These are phyloP conservation scores for Drosophila ficusphila DNA, from an alignment of 1,140 invertebrate genomes.

Conservation along the genomic window DNA sequence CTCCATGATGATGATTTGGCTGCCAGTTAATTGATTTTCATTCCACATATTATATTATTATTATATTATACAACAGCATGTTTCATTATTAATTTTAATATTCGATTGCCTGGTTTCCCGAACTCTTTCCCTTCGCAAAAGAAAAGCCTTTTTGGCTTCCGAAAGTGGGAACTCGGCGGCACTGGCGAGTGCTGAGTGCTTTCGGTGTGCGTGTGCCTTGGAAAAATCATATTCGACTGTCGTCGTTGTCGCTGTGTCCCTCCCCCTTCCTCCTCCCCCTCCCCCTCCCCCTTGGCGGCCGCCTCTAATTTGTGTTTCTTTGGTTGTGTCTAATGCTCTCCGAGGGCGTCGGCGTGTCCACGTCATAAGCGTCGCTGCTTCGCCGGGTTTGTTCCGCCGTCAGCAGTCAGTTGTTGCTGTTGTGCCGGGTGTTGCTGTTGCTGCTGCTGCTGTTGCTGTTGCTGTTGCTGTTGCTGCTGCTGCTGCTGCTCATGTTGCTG, in stretches of 20 bases:
- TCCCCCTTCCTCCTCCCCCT: neutral
- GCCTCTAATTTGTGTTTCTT: slow-evolving; percentile 70
- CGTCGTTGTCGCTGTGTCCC: slow-evolving; percentile 31
- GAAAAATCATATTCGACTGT: slow-evolving; percentile 75
- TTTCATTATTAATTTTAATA: no score
- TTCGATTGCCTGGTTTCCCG: no score
- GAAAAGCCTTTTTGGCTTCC: neutral
- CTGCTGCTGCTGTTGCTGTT: slow-evolving; percentile 2
- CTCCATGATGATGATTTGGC: no score
- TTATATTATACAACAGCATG: no score
- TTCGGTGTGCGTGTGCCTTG: slow-evolving; percentile 43
- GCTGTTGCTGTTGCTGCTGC: neutral
- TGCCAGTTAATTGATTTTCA: no score
- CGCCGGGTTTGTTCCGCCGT: slow-evolving; percentile 2
- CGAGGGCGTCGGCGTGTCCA: slow-evolving; percentile 60
- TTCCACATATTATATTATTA: no score
- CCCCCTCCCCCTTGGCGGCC: slow-evolving; percentile 4
- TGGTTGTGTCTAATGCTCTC: slow-evolving; percentile 74
- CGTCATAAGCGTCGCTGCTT: slow-evolving; percentile 45
- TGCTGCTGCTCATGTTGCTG: slow-evolving; percentile 9
- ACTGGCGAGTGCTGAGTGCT: slow-evolving; percentile 28
- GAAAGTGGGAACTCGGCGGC: slow-evolving; percentile 5
- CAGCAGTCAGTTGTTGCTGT: slow-evolving; percentile 11
- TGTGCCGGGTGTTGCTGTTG: slow-evolving; percentile 18
- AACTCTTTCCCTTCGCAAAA: neutral